phyloP scores from a whole-genome alignment of 2,888 invertebrate genomes.

The Acronicta alni region DNA sequence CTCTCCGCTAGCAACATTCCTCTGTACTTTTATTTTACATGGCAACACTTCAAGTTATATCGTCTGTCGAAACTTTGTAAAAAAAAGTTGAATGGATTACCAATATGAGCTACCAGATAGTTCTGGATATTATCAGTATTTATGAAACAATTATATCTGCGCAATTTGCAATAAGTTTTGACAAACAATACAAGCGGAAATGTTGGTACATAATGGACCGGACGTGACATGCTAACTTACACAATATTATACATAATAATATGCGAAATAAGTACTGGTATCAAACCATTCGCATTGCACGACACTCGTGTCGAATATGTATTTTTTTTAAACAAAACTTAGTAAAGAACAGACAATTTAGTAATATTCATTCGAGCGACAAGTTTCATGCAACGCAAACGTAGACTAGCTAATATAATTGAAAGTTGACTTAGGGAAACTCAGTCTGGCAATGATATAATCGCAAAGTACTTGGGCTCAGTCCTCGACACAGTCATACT shows the following conservation, averaged over 20 bases:
- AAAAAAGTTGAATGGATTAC: slow-evolving; percentile 47
- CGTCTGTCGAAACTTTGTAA: slow-evolving; percentile 52
- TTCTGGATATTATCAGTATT: slow-evolving; percentile 24
- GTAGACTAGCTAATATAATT: slow-evolving; percentile 65
- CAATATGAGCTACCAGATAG: slow-evolving; percentile 35
- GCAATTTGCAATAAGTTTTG: slow-evolving; percentile 46
- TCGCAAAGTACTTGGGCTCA: slow-evolving; percentile 48
- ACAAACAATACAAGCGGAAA: slow-evolving; percentile 52
- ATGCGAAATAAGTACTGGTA: slow-evolving; percentile 70
- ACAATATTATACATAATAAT: slow-evolving; percentile 69
- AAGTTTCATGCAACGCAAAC: slow-evolving; percentile 57
- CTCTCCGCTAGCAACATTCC: slow-evolving; percentile 72
- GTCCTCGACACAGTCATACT: slow-evolving; percentile 26
- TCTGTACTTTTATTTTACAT: slow-evolving; percentile 64
- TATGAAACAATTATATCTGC: slow-evolving; percentile 21
- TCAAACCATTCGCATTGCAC: slow-evolving; percentile 56
- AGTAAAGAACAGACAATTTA: slow-evolving; percentile 15
- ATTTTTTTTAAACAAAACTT: slow-evolving; percentile 16
- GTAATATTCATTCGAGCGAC: slow-evolving; percentile 7
- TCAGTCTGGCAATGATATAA: slow-evolving; percentile 70
- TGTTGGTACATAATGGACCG: slow-evolving; percentile 71
- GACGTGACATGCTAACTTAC: slow-evolving; percentile 75
- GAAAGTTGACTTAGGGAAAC: slow-evolving; percentile 68
- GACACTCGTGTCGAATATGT: slow-evolving; percentile 38
- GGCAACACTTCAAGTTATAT: slow-evolving; percentile 61